Evolutionary conservation across 2,113 vertebrate genomes (phyloP), one percentile per base, ranked within the genome.

Genomic region (Phaethornis superciliosus): DNA sequence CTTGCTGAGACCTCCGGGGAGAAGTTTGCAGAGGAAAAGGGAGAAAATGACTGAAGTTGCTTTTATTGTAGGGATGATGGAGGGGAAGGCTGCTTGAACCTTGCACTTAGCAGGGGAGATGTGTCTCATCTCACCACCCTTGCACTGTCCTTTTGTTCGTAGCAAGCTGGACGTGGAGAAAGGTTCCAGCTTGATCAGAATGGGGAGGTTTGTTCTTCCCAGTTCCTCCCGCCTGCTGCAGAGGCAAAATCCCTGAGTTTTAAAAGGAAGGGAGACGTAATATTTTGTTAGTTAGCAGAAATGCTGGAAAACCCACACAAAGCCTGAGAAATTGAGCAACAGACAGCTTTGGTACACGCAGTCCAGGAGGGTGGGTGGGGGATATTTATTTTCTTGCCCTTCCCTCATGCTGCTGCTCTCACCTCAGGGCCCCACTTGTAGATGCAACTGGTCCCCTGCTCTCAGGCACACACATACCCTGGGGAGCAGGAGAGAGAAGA

Each of bases 241-340:
- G 85, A 78, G 76, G 28, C n/a, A 77, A 32, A 90, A 64, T 11
- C 60, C 6, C 6, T 0, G 47, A 67, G 76, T 77, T 91, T 74
- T 12, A 30, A 59, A 74, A 85, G 71, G 51, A 60, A 74, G 68
- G 40, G 46, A 94, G 51, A 37, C 35, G 32, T 44, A 26, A 64
- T 81, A 52, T 88, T 88, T 88, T 70, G 33, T 44, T 44, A 77
- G 75, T 75, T 77, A 35, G 35, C 23, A 94, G 60, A 88, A 85
- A 94, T 11, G 76, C 72, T 83, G 77, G 79, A 52, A 88, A 97
- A 88, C 94, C 88, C 93, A 88, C 96, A 93, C 90, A 91, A 71
- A 85, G 64, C 40, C 89, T 75, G 88, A 81, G 79, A 52, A 94
- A 71, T 72, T 20, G 91, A 93, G 92, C 85, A 83, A 65, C 81